Conservation (phyloP, 1,140 invertebrate species). For the Saxidomus purpurata region DNA sequence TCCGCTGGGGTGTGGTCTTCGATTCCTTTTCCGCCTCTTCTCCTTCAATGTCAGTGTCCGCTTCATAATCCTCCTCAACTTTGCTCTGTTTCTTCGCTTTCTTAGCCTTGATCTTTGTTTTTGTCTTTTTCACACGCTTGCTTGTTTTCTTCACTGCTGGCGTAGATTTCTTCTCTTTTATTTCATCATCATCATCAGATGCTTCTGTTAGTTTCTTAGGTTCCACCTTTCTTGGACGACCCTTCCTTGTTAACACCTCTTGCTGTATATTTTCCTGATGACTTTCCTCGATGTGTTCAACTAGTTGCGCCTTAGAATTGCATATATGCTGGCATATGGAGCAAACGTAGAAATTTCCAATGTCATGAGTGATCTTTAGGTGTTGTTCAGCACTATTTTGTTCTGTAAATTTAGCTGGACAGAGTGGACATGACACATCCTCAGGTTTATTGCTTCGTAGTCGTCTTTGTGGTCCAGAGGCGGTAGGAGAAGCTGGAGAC, state of each 20-base stretch:
- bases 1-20: neutral
- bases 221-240: slow-evolving; percentile 31
- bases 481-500: slow-evolving; percentile 4
- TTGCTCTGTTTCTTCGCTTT: neutral
- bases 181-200: neutral
- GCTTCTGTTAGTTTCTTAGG: slow-evolving; percentile 11
- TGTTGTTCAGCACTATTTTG: slow-evolving; percentile 68
- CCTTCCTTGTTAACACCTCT: neutral
- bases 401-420: slow-evolving; percentile 65
- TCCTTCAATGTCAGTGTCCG: slow-evolving; percentile 37
- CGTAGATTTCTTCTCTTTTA: neutral
- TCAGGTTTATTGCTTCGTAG: slow-evolving; percentile 20
- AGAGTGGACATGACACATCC: slow-evolving; percentile 65
- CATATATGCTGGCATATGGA: slow-evolving; percentile 72
- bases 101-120: neutral
- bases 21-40: slow-evolving; percentile 44
- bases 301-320: slow-evolving; percentile 67
- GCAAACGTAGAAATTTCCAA: slow-evolving; percentile 74
- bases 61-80: slow-evolving; percentile 39
- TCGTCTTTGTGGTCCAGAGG: neutral
- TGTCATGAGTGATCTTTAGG: slow-evolving; percentile 71
- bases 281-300: slow-evolving; percentile 67
- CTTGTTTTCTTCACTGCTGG: neutral
- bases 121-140: neutral
- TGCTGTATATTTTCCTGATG: slow-evolving; percentile 19